phyloP scores from a whole-genome alignment of 2,113 vertebrate genomes.

The Mixornis gularis region DNA sequence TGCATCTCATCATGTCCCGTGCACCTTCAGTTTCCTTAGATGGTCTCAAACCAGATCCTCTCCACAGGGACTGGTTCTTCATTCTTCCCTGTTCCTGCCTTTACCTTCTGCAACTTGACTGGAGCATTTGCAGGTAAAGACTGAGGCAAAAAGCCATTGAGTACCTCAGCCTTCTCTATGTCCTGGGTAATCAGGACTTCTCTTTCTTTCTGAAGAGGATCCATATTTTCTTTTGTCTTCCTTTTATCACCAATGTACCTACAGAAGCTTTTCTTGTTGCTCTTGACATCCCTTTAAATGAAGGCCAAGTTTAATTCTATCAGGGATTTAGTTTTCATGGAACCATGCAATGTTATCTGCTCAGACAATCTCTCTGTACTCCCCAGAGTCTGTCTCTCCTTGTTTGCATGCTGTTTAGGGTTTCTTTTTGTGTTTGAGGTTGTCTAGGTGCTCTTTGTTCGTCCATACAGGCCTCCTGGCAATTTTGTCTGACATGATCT shows the following conservation, averaged over 20 bases:
- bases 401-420: background rate
- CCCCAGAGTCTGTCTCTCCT: background rate
- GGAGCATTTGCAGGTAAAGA: background rate
- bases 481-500: background rate
- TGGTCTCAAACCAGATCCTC: background rate
- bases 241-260: background rate
- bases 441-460: background rate
- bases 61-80: background rate
- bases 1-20: background rate
- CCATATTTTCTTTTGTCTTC: background rate
- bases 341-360: background rate
- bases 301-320: background rate
- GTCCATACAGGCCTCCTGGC: background rate
- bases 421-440: background rate
- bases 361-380: background rate
- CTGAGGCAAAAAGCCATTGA: background rate
- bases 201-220: background rate
- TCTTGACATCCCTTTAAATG: background rate
- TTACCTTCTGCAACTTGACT: background rate
- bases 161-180: background rate
- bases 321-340: background rate
- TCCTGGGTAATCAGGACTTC: background rate
- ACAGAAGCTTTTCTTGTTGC: background rate
- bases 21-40: background rate
- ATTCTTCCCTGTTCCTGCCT: background rate